Conservation (phyloP, 2,797 vertebrate genomes). For the Nothura maculosa region DNA sequence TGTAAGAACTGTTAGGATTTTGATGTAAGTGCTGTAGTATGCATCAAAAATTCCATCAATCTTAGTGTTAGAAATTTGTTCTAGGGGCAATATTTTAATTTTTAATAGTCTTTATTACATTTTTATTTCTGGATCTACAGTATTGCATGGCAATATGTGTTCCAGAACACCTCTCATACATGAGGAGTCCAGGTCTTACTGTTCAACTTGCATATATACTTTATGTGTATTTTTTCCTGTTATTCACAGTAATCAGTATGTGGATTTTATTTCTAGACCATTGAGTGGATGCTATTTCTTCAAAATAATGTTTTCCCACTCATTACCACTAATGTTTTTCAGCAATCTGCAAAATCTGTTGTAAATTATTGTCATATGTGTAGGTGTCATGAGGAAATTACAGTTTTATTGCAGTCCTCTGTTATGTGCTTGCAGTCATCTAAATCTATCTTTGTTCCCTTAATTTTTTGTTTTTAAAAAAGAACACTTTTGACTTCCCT, state of each 20-base stretch:
- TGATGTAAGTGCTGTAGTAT: neutral
- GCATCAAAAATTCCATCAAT: neutral
- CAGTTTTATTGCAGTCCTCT: neutral
- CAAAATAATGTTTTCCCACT: neutral
- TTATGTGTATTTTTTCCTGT: neutral
- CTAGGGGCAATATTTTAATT: neutral
- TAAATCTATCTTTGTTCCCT: neutral
- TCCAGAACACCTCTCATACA: neutral
- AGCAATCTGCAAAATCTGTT: neutral
- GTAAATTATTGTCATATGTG: constrained; percentile 2
- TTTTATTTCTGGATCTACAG: neutral
- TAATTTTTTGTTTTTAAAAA: neutral
- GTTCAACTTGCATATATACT: neutral
- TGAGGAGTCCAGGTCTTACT: constrained; percentile 8
- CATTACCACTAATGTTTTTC: neutral
- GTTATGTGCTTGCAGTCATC: neutral
- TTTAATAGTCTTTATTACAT: neutral
- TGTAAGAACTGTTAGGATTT: too few relatives aligned
- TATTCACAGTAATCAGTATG: constrained; percentile 19
- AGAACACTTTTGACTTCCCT: neutral
- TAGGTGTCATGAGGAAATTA: neutral
- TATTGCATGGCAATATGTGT: neutral
- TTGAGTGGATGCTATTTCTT: neutral
- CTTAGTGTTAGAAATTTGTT: neutral
- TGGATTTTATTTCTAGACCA: neutral